These are phyloP conservation scores for Leptopilina myrica DNA, from an alignment of 2,888 invertebrate genomes.

Conservation along the genomic window DNA sequence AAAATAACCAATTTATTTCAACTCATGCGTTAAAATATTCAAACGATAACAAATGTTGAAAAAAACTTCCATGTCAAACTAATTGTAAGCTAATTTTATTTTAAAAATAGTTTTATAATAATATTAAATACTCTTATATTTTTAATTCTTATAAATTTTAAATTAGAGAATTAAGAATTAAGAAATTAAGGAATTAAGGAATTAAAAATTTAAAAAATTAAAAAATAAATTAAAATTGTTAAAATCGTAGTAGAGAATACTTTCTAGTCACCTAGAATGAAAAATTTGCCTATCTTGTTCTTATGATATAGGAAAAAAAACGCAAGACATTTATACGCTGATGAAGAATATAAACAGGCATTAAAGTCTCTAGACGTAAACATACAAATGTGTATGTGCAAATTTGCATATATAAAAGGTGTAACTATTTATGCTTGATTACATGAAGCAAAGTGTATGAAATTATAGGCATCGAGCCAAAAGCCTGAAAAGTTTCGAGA, in stretches of 20 bases:
- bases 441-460: background rate
- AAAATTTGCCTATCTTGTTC: background rate
- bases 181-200: no score
- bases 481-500: slow-evolving; percentile 58
- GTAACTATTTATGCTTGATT: background rate
- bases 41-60: no score
- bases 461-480: slow-evolving; percentile 52
- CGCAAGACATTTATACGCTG: background rate
- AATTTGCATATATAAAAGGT: slow-evolving; percentile 3
- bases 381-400: background rate
- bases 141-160: no score
- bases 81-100: no score
- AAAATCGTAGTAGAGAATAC: background rate
- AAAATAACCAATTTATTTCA: no score
- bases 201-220: no score
- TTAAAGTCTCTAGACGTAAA: slow-evolving; percentile 21
- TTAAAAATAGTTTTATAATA: no score
- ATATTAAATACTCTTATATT: no score
- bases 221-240: no score
- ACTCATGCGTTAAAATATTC: no score
- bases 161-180: no score
- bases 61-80: no score
- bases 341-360: background rate
- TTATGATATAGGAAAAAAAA: background rate
- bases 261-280: background rate